A percentile compares a stretch with the other conserved stretches of the same genome.
These are phyloP conservation scores for Catalaphyllia jardinei DNA, from an alignment of 64 coral and sea anemone genomes.

Conservation along the genomic window DNA sequence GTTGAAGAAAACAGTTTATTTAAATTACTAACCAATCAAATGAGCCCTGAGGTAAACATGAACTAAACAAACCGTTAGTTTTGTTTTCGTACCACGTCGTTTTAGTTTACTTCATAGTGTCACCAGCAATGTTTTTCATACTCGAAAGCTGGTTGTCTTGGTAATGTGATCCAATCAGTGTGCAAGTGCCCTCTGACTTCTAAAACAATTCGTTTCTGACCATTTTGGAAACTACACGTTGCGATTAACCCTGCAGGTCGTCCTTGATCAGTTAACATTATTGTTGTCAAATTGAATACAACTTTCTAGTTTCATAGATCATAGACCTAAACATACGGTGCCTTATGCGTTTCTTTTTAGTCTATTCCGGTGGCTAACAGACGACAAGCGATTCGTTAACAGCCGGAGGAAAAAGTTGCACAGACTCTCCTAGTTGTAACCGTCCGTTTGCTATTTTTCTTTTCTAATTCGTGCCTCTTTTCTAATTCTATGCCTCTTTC, in stretches of 20 bases:
- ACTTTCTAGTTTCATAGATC: neutral
- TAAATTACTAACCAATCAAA: neutral
- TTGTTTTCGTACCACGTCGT: constrained; percentile 15
- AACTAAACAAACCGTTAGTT: neutral
- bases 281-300: neutral
- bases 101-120: constrained; percentile 6
- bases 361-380: neutral
- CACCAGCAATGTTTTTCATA: constrained; percentile 25
- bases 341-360: neutral
- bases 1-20: neutral
- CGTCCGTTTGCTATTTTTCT: neutral
- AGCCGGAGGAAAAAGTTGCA: no score
- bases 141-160: neutral
- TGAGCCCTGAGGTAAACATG: neutral
- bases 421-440: no score
- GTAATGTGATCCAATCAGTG: neutral
- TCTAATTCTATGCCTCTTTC: no score
- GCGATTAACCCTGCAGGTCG: neutral
- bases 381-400: no score
- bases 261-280: neutral
- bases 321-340: no score
- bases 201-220: neutral
- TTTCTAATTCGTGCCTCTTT: no score
- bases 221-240: neutral
- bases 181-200: neutral